Base-by-base conservation (phyloP, 2,888 invertebrate species). In the Lithodes maja region DNA sequence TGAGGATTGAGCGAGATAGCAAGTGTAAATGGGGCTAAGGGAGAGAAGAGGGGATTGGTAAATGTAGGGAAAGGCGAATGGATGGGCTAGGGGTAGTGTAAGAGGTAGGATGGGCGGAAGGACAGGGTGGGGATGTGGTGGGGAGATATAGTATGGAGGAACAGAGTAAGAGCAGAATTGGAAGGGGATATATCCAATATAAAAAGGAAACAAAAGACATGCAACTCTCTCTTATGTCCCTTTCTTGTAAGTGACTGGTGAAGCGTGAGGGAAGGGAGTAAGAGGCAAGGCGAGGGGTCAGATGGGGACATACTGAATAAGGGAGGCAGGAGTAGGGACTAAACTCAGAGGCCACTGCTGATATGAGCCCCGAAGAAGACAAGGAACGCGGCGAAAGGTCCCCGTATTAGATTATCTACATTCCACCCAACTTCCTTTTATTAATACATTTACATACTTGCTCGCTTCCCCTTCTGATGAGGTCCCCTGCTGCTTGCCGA, bases 361-460 rank as follows among this genome's bases (percentile, higher is more conserved):
- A 61, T 61, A 61, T 61, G 61, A 61, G 33, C 33, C 33, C 33
- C 33, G 33, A 33, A 33, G 61, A 61, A 61, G 71, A 71, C 12
- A 15, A 17, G 79, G 54, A 54, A 79, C 12, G 54, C 12, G 33
- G 79, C 53, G 79, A 79, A 17, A 33, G 79, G 79, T 9, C 68
- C 17, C 68, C 33, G 68, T 81, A 81, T 81, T 81, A 81, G 68
- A 81, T 81, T 81, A 81, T 81, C 33, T 81, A 53, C 61, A 81
- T 81, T 81, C 68, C 81, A 49, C 81, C 49, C 17, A 12, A 81
- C 68, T 12, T 81, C 81, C 68, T 61, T 61, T 53, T 81, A 81
- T 81, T 81, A 81, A 81, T 81, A 81, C 81, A 81, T 81, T 81
- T 81, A 68, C 81, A 81, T 81, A 81, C 81, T 81, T 81, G 81